Conservation (phyloP, 2,797 vertebrate species). For the Sitta carolinensis region DNA sequence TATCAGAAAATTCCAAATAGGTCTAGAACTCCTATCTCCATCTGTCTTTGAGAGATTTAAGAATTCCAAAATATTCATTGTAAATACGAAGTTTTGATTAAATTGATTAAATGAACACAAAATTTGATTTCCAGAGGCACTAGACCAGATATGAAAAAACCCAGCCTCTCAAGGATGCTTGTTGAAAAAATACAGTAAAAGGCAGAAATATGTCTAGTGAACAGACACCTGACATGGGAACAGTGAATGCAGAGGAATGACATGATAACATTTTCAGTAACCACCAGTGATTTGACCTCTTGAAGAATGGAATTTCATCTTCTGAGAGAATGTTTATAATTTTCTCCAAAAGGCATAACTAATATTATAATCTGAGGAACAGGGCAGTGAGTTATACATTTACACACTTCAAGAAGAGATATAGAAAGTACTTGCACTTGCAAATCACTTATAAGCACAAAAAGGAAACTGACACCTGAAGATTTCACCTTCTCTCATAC, state of each 20-base stretch:
- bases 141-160: background rate
- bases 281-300: background rate
- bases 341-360: background rate
- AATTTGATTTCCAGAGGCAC: background rate
- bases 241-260: background rate
- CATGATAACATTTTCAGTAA: background rate
- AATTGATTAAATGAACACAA: background rate
- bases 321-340: background rate
- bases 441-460: background rate
- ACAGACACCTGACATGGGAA: background rate
- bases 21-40: background rate
- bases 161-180: background rate
- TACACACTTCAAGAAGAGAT: background rate
- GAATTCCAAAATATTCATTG: background rate
- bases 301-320: background rate
- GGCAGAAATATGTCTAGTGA: background rate
- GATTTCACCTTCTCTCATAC: background rate
- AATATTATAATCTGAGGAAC: background rate
- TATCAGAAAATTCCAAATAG: background rate
- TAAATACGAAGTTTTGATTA: background rate
- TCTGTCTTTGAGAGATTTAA: background rate
- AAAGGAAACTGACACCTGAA: background rate
- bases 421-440: background rate
- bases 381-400: background rate
- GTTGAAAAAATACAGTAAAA: background rate